These are phyloP conservation scores for Caenorhabditis drosophilae DNA, from an alignment of 2,888 invertebrate genomes.

Conservation along the genomic window DNA sequence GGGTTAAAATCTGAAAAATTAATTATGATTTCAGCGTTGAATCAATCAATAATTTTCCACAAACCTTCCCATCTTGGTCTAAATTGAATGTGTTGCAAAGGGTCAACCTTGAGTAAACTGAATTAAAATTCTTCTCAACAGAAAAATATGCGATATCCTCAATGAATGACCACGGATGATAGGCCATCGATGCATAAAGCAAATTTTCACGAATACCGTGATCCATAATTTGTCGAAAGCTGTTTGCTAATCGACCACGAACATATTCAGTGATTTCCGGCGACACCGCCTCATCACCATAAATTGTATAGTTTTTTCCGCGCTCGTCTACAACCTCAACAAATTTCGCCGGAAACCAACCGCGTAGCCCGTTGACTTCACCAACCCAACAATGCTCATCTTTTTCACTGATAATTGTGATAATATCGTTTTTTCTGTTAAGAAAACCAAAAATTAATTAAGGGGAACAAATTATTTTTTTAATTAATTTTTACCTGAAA, in stretches of 20 bases:
- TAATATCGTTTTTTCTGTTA: slow-evolving; percentile 90
- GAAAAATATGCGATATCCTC: slow-evolving; percentile 84
- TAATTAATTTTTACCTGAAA: slow-evolving; percentile 73
- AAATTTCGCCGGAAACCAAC: slow-evolving; percentile 74
- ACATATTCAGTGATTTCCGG: slow-evolving; percentile 96
- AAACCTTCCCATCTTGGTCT: slow-evolving; percentile 99
- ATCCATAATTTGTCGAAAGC: slow-evolving; percentile 59
- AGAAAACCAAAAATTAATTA: slow-evolving; percentile 1
- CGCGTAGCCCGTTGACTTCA: slow-evolving; percentile 72
- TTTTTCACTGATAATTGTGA: slow-evolving; percentile 78
- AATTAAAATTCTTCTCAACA: slow-evolving; percentile 96
- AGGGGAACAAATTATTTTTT: not conserved
- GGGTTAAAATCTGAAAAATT: slow-evolving; percentile 92
- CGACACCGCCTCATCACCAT: slow-evolving; percentile 93
- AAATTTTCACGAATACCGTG: slow-evolving; percentile 62
- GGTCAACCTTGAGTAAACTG: slow-evolving; percentile 93
- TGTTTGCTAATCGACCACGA: slow-evolving; percentile 75
- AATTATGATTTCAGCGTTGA: too few species aligned
- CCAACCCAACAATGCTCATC: slow-evolving; percentile 74
- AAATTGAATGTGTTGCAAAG: slow-evolving; percentile 93
- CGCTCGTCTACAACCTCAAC: slow-evolving; percentile 85
- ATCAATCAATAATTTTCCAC: too few species aligned
- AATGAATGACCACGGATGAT: slow-evolving; percentile 98
- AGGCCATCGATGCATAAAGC: slow-evolving; percentile 76
- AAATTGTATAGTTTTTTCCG: slow-evolving; percentile 76